phyloP scores from a whole-genome alignment of 2,888 invertebrate genomes.

The Drosophila infuscata region DNA sequence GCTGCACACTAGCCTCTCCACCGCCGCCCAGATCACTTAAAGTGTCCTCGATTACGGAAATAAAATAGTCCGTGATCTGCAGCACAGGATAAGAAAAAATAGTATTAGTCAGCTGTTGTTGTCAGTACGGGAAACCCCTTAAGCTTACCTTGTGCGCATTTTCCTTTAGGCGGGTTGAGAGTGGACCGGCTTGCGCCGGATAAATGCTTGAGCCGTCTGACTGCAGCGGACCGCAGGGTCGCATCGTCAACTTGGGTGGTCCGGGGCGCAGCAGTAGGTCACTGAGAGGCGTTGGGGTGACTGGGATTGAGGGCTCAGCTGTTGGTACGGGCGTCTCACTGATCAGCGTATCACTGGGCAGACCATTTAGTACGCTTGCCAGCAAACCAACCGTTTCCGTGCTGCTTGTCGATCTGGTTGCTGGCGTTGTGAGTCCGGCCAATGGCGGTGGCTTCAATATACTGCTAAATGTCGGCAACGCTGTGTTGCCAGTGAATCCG shows the following conservation, averaged over 20 bases:
- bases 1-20: conserved; percentile 84
- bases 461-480: conserved; percentile 15
- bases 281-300: conserved; percentile 77
- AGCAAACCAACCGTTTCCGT: conserved; percentile 34
- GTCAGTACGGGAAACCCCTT: too few relatives aligned
- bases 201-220: conserved; percentile 85
- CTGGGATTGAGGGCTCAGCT: conserved; percentile 65
- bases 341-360: conserved; percentile 44
- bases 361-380: conserved; percentile 61
- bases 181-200: conserved; percentile 87
- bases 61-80: conserved; percentile 90
- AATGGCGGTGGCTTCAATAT: conserved; percentile 73
- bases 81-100: neutral
- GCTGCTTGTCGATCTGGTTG: conserved; percentile 4
- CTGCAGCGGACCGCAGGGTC: conserved; percentile 85
- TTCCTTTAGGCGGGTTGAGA: conserved; percentile 87
- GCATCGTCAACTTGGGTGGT: conserved; percentile 85
- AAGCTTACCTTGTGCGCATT: conserved; percentile 87
- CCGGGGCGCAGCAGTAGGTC: conserved; percentile 82
- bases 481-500: conserved; percentile 17
- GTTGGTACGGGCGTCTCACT: conserved; percentile 31
- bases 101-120: neutral
- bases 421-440: conserved; percentile 65
- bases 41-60: conserved; percentile 89
- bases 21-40: conserved; percentile 88